A percentile compares a stretch with the other conserved stretches of the same genome.
These are phyloP conservation scores for Bambusicola thoracicus DNA, from an alignment of 2,113 vertebrate species.

Conservation along the genomic window DNA sequence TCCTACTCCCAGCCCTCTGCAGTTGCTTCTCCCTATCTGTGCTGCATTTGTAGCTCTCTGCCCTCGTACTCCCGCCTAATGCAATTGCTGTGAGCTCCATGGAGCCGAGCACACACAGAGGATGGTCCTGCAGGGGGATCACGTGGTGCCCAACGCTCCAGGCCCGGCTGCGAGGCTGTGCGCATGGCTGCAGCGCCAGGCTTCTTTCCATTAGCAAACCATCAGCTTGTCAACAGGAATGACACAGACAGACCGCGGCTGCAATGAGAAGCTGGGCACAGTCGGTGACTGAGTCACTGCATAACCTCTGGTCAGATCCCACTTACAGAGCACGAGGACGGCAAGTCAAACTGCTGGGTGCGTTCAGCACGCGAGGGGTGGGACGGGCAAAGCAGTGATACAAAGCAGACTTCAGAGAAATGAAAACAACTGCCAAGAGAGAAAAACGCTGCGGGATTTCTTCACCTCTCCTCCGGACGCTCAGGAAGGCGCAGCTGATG, in stretches of 20 bases:
- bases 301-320: neutral
- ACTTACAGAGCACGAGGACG: accelerated
- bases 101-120: accelerated
- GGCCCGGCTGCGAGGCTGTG: neutral
- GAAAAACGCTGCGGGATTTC: accelerated
- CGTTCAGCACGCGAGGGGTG: accelerated
- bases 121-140: neutral
- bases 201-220: neutral
- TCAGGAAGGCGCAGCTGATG: neutral
- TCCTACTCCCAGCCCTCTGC: accelerated
- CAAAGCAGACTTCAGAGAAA: accelerated
- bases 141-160: accelerated
- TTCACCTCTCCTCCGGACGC: neutral
- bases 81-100: neutral
- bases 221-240: neutral
- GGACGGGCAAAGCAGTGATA: neutral
- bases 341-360: neutral
- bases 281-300: neutral
- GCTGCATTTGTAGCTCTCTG: neutral
- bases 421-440: neutral
- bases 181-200: neutral
- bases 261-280: neutral
- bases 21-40: accelerated
- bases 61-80: neutral
- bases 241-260: accelerated